Conservation (phyloP, 2,888 invertebrate species). For the Ophion costatus region DNA sequence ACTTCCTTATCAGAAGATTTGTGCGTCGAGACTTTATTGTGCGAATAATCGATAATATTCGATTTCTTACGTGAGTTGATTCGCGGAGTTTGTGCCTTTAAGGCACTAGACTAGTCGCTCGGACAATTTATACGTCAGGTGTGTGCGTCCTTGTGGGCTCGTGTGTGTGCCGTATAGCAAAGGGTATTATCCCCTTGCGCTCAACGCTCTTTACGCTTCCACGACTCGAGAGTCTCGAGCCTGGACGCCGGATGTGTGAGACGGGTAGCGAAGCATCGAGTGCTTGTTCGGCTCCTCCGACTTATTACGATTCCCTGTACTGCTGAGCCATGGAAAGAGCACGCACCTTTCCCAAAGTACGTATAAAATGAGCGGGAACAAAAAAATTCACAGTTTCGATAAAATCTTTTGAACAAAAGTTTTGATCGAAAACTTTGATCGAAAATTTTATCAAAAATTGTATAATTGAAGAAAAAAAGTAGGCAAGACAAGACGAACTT, state of each 20-base stretch:
- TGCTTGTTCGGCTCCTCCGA: conserved; percentile 61
- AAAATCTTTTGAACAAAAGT: background rate
- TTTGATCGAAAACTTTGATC: no score
- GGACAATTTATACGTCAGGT: conserved; percentile 16
- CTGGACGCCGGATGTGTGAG: conserved; percentile 65
- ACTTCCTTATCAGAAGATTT: no score
- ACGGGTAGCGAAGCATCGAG: conserved; percentile 66
- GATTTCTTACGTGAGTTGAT: conserved; percentile 7
- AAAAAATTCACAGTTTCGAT: background rate
- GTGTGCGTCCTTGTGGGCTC: conserved; percentile 2
- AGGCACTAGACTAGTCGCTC: conserved; percentile 20
- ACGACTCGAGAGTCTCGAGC: conserved; percentile 64
- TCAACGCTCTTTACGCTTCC: conserved; percentile 67
- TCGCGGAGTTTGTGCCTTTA: conserved; percentile 25
- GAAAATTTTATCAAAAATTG: no score
- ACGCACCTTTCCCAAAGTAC: conserved; percentile 55
- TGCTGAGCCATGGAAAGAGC: conserved; percentile 61
- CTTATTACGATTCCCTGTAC: conserved; percentile 57
- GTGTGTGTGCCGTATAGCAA: conserved; percentile 49
- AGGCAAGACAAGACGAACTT: no score
- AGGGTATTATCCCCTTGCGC: conserved; percentile 64
- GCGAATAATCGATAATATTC: no score
- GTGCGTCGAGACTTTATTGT: no score
- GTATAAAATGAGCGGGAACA: conserved; percentile 19
- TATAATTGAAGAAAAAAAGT: background rate